phyloP scores from a whole-genome alignment of 2,888 invertebrate species.

The Sarcophaga caerulescens region DNA sequence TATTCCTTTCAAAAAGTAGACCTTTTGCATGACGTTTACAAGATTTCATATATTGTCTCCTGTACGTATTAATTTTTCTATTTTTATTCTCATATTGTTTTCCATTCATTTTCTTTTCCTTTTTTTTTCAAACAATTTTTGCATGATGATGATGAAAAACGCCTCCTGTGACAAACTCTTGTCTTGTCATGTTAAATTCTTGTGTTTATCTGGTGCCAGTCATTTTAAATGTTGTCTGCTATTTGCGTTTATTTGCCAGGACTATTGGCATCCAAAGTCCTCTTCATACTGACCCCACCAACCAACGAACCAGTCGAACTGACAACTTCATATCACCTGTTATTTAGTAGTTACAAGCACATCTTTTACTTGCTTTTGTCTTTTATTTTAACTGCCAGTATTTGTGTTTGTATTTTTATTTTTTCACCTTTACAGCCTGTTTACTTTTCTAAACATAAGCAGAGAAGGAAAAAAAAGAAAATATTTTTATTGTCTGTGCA shows the following conservation, averaged over 20 bases:
- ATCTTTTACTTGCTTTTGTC: conserved; percentile 33
- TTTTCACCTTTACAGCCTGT: conserved; percentile 16
- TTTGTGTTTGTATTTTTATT: neutral
- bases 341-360: conserved; percentile 51
- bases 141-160: conserved; percentile 30
- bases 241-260: conserved; percentile 44
- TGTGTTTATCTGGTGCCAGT: conserved; percentile 55
- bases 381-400: conserved; percentile 28
- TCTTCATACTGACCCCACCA: conserved; percentile 1
- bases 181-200: conserved; percentile 56
- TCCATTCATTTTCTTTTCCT: neutral
- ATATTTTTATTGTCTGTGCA: too few species aligned
- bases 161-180: conserved; percentile 49
- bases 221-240: conserved; percentile 23
- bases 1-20: conserved; percentile 32
- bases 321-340: conserved; percentile 63
- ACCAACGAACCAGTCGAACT: conserved; percentile 13
- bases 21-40: conserved; percentile 40
- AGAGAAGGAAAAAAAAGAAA: neutral
- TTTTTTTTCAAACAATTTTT: conserved; percentile 19
- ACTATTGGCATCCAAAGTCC: conserved; percentile 57
- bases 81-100: conserved; percentile 24
- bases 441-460: conserved; percentile 29
- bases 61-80: neutral
- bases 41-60: conserved; percentile 11